phyloP scores from a whole-genome alignment of 2,888 invertebrate genomes.

The Halictus quadricinctus region DNA sequence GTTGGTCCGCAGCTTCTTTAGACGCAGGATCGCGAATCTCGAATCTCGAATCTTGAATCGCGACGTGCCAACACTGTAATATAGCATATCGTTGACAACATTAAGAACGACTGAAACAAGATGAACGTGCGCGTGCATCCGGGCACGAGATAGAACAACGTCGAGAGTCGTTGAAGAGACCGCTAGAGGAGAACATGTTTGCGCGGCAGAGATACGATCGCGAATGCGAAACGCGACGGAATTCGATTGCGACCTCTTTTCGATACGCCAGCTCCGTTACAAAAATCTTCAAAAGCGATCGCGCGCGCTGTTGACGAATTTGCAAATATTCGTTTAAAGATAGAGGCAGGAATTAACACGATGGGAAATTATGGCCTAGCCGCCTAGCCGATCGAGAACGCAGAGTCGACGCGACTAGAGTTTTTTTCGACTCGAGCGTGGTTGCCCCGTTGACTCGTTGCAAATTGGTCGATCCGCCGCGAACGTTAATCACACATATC shows the following conservation, averaged over 20 bases:
- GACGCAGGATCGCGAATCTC: neutral
- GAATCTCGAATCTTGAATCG: neutral
- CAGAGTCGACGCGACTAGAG: neutral
- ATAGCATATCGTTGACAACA: neutral
- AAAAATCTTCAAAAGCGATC: neutral
- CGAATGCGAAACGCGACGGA: neutral
- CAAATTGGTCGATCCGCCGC: constrained; percentile 14
- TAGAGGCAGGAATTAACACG: neutral
- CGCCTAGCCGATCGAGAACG: neutral
- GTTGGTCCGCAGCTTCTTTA: constrained; percentile 21
- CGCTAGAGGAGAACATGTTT: neutral
- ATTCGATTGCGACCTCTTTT: neutral
- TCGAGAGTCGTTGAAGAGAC: neutral
- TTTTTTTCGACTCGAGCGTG: neutral
- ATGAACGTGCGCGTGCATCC: neutral
- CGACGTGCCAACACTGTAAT: constrained; percentile 35
- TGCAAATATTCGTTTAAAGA: neutral
- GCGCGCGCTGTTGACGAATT: neutral
- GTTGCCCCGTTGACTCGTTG: constrained; percentile 13
- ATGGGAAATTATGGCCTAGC: neutral
- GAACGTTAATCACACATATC: constrained; percentile 72
- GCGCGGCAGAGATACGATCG: neutral
- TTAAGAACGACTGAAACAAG: neutral
- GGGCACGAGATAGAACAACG: neutral
- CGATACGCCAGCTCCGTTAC: neutral